Conservation (phyloP, 1,140 invertebrate species). For the honey bee (Apis mellifera) region Amel_HAv3.1 CM009934.2:11677001-11677500, state of each 20-base stretch:
- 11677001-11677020: slow-evolving; percentile 72
- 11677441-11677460: too few relatives aligned
- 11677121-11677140: neutral
- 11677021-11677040: slow-evolving; percentile 71
- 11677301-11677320: slow-evolving; percentile 57
- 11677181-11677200: neutral
- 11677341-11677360: neutral
- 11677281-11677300: slow-evolving; percentile 74
- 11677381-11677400: neutral
- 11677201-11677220: slow-evolving; percentile 2
- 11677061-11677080: slow-evolving; percentile 8
- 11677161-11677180: slow-evolving; percentile 6
- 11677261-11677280: slow-evolving; percentile 69
- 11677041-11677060: slow-evolving; percentile 38
- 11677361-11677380: too few relatives aligned
- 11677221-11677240: slow-evolving; percentile 59
- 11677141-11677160: slow-evolving; percentile 10
- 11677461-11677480: too few relatives aligned
- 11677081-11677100: neutral
- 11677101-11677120: neutral
- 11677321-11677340: neutral
- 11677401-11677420: neutral
- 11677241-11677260: slow-evolving; percentile 74
- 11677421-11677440: too few relatives aligned
- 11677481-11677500: too few relatives aligned